Evolutionary conservation across 2,797 vertebrate genomes (phyloP).

Genomic region (Helostoma temminkii): DNA sequence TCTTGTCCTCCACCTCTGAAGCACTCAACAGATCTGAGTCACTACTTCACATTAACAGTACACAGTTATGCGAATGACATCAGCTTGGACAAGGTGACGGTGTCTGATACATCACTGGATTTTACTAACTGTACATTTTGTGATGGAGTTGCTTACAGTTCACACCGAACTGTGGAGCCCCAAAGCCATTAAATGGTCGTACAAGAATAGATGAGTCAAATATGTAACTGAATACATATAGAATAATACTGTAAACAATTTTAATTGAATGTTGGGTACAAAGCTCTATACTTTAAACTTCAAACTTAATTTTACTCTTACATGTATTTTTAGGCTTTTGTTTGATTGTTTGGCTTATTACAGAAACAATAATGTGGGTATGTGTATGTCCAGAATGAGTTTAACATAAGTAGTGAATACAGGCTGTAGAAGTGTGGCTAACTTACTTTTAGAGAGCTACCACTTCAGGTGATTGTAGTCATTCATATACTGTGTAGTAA

Average conservation of each 20-base stretch:
- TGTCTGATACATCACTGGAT: constrained; percentile 6
- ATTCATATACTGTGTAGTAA: too few species aligned
- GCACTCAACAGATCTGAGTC: constrained; percentile 34
- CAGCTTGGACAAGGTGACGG: not conserved
- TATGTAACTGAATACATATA: not conserved
- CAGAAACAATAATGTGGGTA: too few species aligned
- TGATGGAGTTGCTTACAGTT: not conserved
- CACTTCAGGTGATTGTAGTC: too few species aligned
- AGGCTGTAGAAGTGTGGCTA: too few species aligned
- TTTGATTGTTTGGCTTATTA: too few species aligned
- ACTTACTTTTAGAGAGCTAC: too few species aligned
- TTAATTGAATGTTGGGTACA: not conserved
- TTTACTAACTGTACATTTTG: constrained; percentile 2
- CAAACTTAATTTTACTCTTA: too few species aligned
- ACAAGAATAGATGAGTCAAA: not conserved
- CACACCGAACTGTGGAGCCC: not conserved
- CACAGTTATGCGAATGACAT: constrained; percentile 13
- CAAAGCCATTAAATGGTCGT: not conserved
- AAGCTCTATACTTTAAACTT: not conserved
- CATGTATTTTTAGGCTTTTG: too few species aligned
- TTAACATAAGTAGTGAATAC: too few species aligned
- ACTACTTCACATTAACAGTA: constrained; percentile 23
- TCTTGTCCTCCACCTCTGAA: constrained; percentile 32
- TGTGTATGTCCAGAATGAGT: too few species aligned
- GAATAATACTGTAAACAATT: not conserved